Evolutionary conservation across 2,797 vertebrate genomes (phyloP).

Genomic region (Carapus acus): DNA sequence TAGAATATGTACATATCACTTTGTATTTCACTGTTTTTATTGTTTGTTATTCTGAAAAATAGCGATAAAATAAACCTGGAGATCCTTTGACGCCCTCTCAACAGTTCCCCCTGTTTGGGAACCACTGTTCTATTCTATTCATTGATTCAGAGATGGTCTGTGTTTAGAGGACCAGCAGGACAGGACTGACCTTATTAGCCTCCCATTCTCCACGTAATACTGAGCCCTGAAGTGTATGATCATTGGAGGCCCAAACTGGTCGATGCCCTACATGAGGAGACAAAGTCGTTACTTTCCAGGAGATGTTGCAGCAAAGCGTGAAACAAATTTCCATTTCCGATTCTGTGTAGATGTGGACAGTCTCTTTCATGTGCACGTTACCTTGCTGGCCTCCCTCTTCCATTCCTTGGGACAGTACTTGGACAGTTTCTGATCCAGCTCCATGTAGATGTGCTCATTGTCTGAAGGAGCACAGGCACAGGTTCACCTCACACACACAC

Average conservation of each 20-base stretch:
- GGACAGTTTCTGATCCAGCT: slow-evolving; percentile 93
- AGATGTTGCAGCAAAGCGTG: too few species aligned
- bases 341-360: too few species aligned
- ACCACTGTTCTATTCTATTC: too few species aligned
- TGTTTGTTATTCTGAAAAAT: too few species aligned
- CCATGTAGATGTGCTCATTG: slow-evolving; percentile 99
- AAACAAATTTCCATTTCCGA: too few species aligned
- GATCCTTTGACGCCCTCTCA: too few species aligned
- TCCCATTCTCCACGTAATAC: slow-evolving; percentile 96
- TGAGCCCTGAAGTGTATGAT: slow-evolving; percentile 98
- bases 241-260: slow-evolving; percentile 97
- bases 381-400: slow-evolving; percentile 98
- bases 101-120: too few species aligned
- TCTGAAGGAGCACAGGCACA: slow-evolving; percentile 68
- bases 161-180: too few species aligned
- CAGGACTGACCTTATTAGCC: slow-evolving; percentile 82
- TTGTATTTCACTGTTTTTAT: too few species aligned
- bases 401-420: slow-evolving; percentile 99
- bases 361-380: slow-evolving; percentile 39
- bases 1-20: too few species aligned
- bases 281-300: neutral
- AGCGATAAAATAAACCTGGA: too few species aligned
- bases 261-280: slow-evolving; percentile 81
- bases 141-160: too few species aligned
- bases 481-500: slow-evolving; percentile 13